Evolutionary conservation across 2,797 vertebrate species (phyloP).

Genomic region (Distichodus sexfasciatus): DNA sequence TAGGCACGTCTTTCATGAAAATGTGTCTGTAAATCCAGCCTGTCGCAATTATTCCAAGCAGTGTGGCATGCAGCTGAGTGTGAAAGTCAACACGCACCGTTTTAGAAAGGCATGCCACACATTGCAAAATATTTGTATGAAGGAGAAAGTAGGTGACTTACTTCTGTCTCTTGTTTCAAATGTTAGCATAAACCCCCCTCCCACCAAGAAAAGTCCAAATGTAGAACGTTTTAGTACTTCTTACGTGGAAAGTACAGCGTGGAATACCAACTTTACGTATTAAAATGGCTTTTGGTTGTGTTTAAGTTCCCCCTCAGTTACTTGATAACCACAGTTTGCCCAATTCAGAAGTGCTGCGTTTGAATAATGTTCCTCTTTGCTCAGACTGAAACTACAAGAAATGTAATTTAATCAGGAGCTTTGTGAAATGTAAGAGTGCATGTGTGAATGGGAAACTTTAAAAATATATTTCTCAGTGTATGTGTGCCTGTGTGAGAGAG

Average conservation of each 20-base stretch:
- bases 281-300: background rate
- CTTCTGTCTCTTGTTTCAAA: slow-evolving; percentile 4
- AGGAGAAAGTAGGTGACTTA: no score
- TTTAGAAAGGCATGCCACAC: background rate
- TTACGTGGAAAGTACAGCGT: no score
- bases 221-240: no score
- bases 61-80: background rate
- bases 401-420: no score
- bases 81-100: background rate
- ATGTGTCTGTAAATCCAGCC: background rate
- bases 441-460: no score
- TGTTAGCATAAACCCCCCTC: background rate
- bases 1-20: background rate
- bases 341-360: background rate
- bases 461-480: no score
- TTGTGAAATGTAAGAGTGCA: background rate
- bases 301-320: slow-evolving; percentile 5
- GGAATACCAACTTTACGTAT: no score
- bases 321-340: background rate
- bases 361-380: background rate
- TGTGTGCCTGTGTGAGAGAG: no score
- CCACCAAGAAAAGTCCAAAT: no score
- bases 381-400: no score
- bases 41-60: background rate
- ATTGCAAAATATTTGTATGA: no score